A percentile compares a stretch with the other conserved stretches of the same genome.
Conservation (phyloP, 2,113 vertebrate genomes). For the Pseudorasbora parva region DNA sequence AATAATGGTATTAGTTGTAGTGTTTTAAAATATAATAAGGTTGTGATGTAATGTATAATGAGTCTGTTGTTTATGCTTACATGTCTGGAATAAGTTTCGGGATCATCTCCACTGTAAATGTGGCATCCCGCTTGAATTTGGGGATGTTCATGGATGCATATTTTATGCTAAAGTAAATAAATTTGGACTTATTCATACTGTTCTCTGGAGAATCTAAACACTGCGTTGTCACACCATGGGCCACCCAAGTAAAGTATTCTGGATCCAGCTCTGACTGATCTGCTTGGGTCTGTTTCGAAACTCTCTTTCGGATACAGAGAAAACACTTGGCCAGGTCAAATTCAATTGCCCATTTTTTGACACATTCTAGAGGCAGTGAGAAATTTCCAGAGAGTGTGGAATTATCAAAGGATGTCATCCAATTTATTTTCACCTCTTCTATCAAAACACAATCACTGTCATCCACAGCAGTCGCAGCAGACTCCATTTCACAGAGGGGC, state of each 20-base stretch:
- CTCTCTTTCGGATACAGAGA: constrained; percentile 79
- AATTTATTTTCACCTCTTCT: constrained; percentile 67
- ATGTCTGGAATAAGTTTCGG: constrained; percentile 80
- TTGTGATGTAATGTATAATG: not conserved
- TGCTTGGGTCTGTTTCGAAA: constrained; percentile 12
- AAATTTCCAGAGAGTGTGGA: constrained; percentile 67
- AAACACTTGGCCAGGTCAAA: constrained; percentile 73
- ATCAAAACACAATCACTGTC: constrained; percentile 75
- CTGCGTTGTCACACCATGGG: constrained; percentile 71
- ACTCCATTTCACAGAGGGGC: constrained; percentile 79
- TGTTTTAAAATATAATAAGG: not conserved
- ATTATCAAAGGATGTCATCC: constrained; percentile 50
- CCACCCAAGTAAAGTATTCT: constrained; percentile 78
- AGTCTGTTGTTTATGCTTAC: constrained; percentile 65
- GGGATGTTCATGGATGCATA: constrained; percentile 74
- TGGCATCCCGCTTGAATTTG: constrained; percentile 42
- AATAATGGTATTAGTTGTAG: not conserved
- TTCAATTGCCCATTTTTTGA: constrained; percentile 68
- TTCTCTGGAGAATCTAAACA: accelerated
- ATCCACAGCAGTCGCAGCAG: constrained; percentile 61
- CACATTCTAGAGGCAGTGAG: constrained; percentile 50
- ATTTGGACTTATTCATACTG: not conserved
- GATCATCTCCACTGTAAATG: constrained; percentile 79
- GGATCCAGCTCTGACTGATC: constrained; percentile 66
- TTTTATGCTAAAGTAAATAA: constrained; percentile 71